Base-by-base conservation (phyloP, 2,888 invertebrate species). In the Ennomos fuscantarius region DNA sequence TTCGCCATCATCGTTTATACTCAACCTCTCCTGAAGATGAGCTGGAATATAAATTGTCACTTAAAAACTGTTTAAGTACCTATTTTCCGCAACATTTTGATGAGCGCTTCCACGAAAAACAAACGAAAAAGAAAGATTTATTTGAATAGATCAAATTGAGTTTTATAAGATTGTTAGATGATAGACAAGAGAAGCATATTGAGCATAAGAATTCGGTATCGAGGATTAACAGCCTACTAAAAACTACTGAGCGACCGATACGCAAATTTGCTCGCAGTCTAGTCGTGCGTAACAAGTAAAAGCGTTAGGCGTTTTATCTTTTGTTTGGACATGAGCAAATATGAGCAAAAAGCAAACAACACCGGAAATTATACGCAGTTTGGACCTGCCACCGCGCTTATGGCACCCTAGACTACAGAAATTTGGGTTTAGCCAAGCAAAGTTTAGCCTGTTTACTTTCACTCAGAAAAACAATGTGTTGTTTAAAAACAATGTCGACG, bases 1-100 rank as follows among this genome's bases (percentile, higher is more conserved):
- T 65, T 84, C 84, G 9, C 92, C 92, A 8, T 73, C 72, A 40
- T 66, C 72, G 63, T 76, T 85, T 60, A 92, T 72, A 45, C 81
- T 78, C 9, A 92, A 58, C 11, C 85, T 79, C 13, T 79, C 72
- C 47, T 66, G 75, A 35, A 92, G 82, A 61, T 87, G 81, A 13
- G 65, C 91, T 91, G 71, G 44, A 76, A 79, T 13, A 47, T n/a
- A 43, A 32, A 10, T 37, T 35, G 11, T 15, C 43, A n/a, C 37
- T 11, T 11, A 2, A 8, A 3, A 24, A 24, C 15, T 15, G 15
- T 15, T 15, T 15, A 15, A 15, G 15, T 24, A 24, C 3, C 6
- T 24, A 6, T 24, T 15, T 24, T 36, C n/a, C n/a, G 5, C 0
- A 45, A 35, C 8, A 10, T 34, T 40, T 12, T 10, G 15, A 24